Evolutionary conservation across 2,797 vertebrate species (phyloP), one percentile per base, ranked within the genome.

Genomic region (Lycodopsis pacificus): DNA sequence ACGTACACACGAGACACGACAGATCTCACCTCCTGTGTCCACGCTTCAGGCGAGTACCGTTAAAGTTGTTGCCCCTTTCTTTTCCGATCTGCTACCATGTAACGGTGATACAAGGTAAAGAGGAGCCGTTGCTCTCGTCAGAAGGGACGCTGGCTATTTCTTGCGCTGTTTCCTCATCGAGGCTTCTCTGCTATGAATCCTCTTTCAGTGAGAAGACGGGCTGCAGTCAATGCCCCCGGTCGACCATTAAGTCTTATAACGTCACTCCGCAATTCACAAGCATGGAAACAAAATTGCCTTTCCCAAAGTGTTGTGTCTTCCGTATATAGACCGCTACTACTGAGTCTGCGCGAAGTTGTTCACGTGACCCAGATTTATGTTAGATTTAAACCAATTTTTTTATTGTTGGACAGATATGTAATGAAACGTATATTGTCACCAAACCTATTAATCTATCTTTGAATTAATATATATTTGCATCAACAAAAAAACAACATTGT

Each of bases 101-200:
- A 68, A 30, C 30, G 5, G 30, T 5, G 32, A 34, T 34, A 74
- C 20, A 65, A 73, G 20, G 20, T 15, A 25, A 22, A 27, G 58
- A 76, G 25, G 59, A 79, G 84, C 84, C 83, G 82, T 79, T 83
- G 78, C 84, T 81, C 63, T 64, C 65, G 56, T 73, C 76, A 77
- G 70, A 4, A n/a, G 64, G 73, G 81, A 82, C 80, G 76, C 63
- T 22, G 22, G 61, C 62, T 84, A 82, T 83, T 91, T 92, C 82
- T 87, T 91, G 4, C 91, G 91, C 64, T 87, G 85, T 85, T 90
- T 92, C 86, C 65, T 89, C 91, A 93, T 91, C 71, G 71, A 88
- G 20, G 53, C 66, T 20, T n/a, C 54, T 4, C 13, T 25, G 25
- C 3, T 2, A 13, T 5, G 1, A 63, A 56, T n/a, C 3, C 19